Evolutionary conservation across 2,888 invertebrate genomes (phyloP).

Genomic region (Monoplex corrugatus): DNA sequence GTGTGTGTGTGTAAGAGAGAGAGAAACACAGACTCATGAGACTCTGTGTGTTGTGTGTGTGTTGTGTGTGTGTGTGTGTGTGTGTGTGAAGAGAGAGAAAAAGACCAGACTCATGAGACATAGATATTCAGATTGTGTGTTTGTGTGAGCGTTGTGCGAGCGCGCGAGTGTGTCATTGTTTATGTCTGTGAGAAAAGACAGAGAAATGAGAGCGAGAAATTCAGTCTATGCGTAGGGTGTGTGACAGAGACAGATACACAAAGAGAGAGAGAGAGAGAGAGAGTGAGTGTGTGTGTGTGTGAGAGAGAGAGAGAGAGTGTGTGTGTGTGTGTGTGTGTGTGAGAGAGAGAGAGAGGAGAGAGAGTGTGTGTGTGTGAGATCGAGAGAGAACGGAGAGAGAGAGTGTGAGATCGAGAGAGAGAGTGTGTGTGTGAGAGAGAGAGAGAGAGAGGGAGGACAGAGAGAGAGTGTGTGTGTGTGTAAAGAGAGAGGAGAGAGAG

Average conservation of each 20-base stretch:
- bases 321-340: too few species aligned
- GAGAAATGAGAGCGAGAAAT: neutral
- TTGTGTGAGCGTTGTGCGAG: neutral
- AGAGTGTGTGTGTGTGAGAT: neutral
- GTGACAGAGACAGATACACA: neutral
- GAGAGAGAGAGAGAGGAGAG: neutral
- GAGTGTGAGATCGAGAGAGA: neutral
- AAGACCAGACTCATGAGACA: too few species aligned
- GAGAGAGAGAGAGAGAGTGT: neutral
- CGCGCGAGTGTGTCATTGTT: neutral
- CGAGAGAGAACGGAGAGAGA: too few species aligned
- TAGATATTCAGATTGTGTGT: neutral
- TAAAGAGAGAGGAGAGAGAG: too few species aligned
- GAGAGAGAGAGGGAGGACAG: neutral
- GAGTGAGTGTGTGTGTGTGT: neutral
- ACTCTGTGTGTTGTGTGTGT: too few species aligned
- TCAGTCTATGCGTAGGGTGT: neutral
- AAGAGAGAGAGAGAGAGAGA: neutral
- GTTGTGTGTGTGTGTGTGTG: too few species aligned
- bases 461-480: neutral
- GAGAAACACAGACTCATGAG: too few species aligned
- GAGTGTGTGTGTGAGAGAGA: too few species aligned
- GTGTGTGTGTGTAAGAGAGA: too few species aligned
- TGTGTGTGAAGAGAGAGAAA: too few species aligned
- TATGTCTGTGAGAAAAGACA: too few species aligned